Conservation (phyloP, 2,888 invertebrate species). For the Deilephila elpenor region DNA sequence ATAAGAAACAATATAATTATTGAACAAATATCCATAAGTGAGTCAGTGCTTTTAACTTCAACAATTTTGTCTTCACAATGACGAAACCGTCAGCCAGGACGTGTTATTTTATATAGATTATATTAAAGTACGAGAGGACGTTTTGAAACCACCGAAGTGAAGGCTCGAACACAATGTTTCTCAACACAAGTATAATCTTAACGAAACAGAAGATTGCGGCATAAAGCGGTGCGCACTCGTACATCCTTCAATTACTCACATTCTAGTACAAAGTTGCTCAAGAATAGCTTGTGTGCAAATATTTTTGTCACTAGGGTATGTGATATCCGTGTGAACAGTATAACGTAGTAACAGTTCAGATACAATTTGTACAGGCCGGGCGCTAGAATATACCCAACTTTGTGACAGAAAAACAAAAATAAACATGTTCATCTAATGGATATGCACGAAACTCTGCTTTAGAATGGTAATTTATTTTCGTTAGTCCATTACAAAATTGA, state of each 20-base stretch:
- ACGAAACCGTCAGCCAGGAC: neutral
- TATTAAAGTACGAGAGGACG: slow-evolving; percentile 13
- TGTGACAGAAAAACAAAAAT: neutral
- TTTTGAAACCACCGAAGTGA: slow-evolving; percentile 23
- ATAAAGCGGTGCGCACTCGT: slow-evolving; percentile 15
- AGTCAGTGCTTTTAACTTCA: neutral
- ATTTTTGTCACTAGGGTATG: slow-evolving; percentile 7
- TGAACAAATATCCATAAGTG: no score
- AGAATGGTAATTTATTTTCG: neutral
- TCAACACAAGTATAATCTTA: slow-evolving; percentile 20
- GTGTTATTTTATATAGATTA: slow-evolving; percentile 12
- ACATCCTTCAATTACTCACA: slow-evolving; percentile 24
- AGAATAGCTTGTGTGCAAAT: slow-evolving; percentile 25
- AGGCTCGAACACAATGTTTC: slow-evolving; percentile 20
- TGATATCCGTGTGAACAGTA: slow-evolving; percentile 44
- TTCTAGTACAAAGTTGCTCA: slow-evolving; percentile 26
- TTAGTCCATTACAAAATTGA: neutral
- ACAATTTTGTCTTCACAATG: neutral
- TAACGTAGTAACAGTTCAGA: no score
- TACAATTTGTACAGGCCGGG: neutral
- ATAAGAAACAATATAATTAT: no score
- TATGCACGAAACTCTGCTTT: no score
- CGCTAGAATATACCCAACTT: neutral
- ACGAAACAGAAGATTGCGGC: slow-evolving; percentile 25
- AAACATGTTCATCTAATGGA: neutral